Base-by-base conservation (phyloP, 2,113 vertebrate species). In the Todiramphus chloris region DNA sequence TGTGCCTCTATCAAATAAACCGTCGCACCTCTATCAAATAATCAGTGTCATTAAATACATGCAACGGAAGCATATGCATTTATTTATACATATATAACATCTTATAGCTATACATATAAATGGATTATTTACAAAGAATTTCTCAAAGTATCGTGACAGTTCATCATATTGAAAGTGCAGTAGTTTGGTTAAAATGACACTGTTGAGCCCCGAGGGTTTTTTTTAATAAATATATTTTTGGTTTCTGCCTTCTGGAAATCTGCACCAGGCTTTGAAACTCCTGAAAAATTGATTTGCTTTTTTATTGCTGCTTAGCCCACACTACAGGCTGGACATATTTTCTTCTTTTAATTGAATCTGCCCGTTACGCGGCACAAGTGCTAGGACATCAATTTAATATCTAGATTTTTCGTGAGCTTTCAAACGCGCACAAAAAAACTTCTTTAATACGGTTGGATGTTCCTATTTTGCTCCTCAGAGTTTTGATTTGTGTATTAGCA, bases 201-300 rank as follows among this genome's bases (percentile, higher is more conserved):
- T 66, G 35, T 66, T 74, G 90, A 95, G 83, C 89, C 93, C 81
- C 60, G 37, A 83, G 95, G 91, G 91, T 64, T 89, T 80, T 83
- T 93, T 84, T 66, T 51, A 95, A 89, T 96, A 94, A 92, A 94
- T 86, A 83, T 63, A 86, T 91, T 97, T 96, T 96, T 95, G 94
- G 95, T 78, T 96, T 93, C 78, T 92, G 94, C 94, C 95, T 94
- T 89, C 75, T 85, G 78, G 93, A 97, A 95, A 93, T 84, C 80
- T 80, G 79, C 82, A 83, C 70, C 51, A 82, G 77, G 73, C 60
- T 92, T 86, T 93, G 81, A 92, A 96, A 93, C 66, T 87, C 76
- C 75, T 86, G 91, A 87, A 97, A 96, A 93, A 96, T 91, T 92
- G 89, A 95, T 96, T 97, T 94, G 88, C 74, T 91, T 95, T 96